Base-by-base conservation (phyloP, 2,888 invertebrate species). In the Caenorhabditis sp. region DNA sequence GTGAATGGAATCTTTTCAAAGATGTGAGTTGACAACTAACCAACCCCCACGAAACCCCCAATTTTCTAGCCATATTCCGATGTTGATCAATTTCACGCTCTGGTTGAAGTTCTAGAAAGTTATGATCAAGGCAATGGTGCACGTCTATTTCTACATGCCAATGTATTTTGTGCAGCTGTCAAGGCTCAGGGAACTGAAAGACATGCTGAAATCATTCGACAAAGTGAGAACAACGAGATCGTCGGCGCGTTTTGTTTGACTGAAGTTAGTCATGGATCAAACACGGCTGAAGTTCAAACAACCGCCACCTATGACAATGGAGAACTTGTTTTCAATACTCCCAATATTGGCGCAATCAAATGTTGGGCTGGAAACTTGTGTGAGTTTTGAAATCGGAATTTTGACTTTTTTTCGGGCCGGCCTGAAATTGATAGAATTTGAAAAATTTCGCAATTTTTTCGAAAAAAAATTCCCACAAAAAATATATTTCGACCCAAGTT, bases 251-350 rank as follows among this genome's bases (percentile, higher is more conserved):
- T 94, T 88, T 93, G 93, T 0, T 88, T 95, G 55, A 95, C 95
- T 0, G 95, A 96, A 89, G 92, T 95, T 10, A 92, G 93, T 0
- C 95, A 96, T 88, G 95, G 95, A 0, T 94, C 94, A 27, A 95
- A 95, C 88, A 93, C 94, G 0, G 76, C 77, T 3, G 76, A 79
- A 36, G 59, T 77, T 24, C 76, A 77, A 62, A 80, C 80, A 1
- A 74, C 71, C 0, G 80, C 73, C 2, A 76, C 78, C 17, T 80
- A 70, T 50, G 72, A 75, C 19, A 62, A 69, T 10, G 90, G 91
- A 67, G 92, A 91, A 10, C 91, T 94, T 90, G 88, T 94, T 85
- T 90, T 93, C 84, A 90, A 93, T 88, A 91, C 93, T 63, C 92
- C 94, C 74, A 90, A 92, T 90, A 91, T 94, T 90, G 92, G 94